These are phyloP conservation scores for Porites evermanni DNA, from an alignment of 92 coral and sea anemone genomes.

Conservation along the genomic window DNA sequence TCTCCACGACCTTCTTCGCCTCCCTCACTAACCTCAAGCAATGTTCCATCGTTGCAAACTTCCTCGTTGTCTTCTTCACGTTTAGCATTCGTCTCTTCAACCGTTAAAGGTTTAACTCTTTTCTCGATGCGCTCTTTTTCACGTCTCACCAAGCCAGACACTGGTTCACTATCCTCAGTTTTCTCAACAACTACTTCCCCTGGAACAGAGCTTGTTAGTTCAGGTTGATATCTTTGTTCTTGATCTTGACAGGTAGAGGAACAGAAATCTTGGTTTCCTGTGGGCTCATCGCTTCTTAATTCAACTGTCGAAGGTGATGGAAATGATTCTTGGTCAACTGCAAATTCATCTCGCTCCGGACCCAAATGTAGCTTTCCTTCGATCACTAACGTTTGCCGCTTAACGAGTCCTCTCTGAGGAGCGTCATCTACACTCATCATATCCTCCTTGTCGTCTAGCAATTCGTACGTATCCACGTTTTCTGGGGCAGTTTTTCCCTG, in stretches of 20 bases:
- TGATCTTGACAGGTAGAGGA: background rate
- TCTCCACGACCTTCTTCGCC: background rate
- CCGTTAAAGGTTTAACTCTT: slow-evolving; percentile 4
- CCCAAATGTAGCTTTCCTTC: slow-evolving; percentile 45
- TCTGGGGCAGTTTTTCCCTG: background rate
- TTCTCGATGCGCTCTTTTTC: slow-evolving; percentile 61
- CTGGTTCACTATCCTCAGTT: slow-evolving; percentile 9
- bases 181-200: slow-evolving; percentile 16
- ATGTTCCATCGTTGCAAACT: background rate
- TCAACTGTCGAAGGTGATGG: background rate
- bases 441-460: background rate
- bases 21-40: background rate
- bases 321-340: background rate
- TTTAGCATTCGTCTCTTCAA: background rate
- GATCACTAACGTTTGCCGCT: slow-evolving; percentile 50
- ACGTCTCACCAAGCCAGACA: slow-evolving; percentile 58
- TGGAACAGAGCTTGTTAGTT: background rate
- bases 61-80: background rate
- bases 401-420: slow-evolving; percentile 56
- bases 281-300: slow-evolving; percentile 10
- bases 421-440: background rate
- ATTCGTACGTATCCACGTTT: background rate
- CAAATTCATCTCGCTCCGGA: background rate
- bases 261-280: background rate
- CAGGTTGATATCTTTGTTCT: slow-evolving; percentile 19